phyloP scores from a whole-genome alignment of 2,888 invertebrate genomes.

The Philonicus albiceps region DNA sequence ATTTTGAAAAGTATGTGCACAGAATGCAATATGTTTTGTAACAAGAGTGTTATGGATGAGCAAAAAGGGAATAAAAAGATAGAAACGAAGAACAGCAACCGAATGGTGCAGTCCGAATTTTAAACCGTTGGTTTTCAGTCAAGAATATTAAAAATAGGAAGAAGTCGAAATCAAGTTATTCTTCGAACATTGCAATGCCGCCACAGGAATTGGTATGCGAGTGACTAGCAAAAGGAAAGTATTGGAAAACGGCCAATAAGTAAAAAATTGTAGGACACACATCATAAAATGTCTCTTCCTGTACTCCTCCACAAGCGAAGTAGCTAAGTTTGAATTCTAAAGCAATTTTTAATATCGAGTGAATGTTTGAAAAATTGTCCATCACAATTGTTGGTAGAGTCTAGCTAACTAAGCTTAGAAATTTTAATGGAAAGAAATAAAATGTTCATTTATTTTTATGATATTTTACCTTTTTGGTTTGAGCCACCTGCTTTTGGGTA shows the following conservation, averaged over 20 bases:
- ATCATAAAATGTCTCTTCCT: too few relatives aligned
- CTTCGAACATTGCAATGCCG: background rate
- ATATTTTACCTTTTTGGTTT: too few relatives aligned
- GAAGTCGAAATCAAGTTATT: background rate
- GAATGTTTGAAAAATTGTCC: too few relatives aligned
- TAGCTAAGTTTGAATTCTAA: background rate
- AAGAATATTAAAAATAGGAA: background rate
- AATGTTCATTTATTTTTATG: too few relatives aligned
- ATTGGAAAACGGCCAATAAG: background rate
- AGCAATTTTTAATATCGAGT: background rate
- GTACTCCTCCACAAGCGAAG: background rate
- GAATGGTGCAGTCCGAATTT: background rate
- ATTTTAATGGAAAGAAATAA: too few relatives aligned
- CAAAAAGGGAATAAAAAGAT: background rate
- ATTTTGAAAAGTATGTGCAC: background rate
- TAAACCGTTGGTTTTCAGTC: background rate
- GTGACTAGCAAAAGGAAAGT: background rate
- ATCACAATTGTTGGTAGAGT: too few relatives aligned
- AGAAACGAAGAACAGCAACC: background rate
- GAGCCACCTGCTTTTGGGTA: too few relatives aligned
- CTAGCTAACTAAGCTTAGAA: too few relatives aligned
- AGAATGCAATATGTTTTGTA: background rate
- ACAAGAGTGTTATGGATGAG: background rate
- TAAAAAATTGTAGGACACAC: background rate
- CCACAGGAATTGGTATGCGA: background rate